Evolutionary conservation across 2,113 vertebrate species (phyloP), one percentile per base, ranked within the genome.

Genomic region (Pelecanus crispus): DNA sequence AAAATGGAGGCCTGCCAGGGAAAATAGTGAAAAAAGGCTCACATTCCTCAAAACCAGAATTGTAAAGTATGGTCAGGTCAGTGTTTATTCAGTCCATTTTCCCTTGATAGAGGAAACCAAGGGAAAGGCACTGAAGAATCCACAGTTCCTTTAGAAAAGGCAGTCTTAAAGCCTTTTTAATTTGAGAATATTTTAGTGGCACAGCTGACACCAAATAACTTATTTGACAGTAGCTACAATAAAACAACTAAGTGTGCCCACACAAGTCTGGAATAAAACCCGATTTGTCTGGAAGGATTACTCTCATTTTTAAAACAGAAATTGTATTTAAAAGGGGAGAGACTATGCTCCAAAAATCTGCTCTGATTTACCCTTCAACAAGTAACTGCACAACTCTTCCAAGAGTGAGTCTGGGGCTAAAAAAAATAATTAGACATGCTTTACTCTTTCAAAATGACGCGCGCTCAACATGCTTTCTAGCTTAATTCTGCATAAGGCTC

Each of bases 81-180:
- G 74, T 95, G 86, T 95, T 96, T 81, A 94, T 95, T 95, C 92
- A 92, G 85, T 10, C 32, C 84, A 42, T 86, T 97, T 96, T 96
- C 77, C 58, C 86, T 21, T 89, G 75, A 95, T 79, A 66, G 25
- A 95, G 53, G 73, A 92, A 96, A 91, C 45, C 74, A 90, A 87
- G 36, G 74, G 63, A 91, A 93, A 93, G 58, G 81, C 87, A 91
- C 44, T 82, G 81, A 97, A 92, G 92, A 95, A 91, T 28, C 84
- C 74, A 94, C 77, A 82, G 70, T 86, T 81, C 66, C 90, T 94
- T 91, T 42, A 79, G 26, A 77, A 88, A 28, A 61, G 19, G 49
- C 47, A 80, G 53, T 38, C 66, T 79, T 67, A 90, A 80, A 93
- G 87, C 36, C 90, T 82, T 73, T 53, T 93, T 90, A 91, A 87